phyloP scores from a whole-genome alignment of 2,113 vertebrate genomes.

The Aepyceros melampus region DNA sequence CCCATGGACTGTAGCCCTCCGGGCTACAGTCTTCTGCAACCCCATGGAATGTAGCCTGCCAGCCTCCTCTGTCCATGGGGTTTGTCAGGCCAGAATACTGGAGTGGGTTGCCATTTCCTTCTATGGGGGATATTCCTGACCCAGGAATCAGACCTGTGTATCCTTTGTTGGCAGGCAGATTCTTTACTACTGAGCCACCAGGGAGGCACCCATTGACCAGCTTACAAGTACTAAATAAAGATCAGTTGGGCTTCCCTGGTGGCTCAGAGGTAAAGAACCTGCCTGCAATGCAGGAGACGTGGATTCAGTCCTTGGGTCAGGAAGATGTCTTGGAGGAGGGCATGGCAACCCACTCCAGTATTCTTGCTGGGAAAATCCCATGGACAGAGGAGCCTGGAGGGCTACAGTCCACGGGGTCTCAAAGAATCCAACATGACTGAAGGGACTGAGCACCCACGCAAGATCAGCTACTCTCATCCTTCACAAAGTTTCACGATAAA shows the following conservation, averaged over 20 bases:
- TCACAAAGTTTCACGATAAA: neutral
- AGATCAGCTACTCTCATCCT: neutral
- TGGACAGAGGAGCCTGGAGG: neutral
- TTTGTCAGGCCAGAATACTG: neutral
- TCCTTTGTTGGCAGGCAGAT: neutral
- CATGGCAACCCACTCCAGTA: neutral
- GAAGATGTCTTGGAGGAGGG: neutral
- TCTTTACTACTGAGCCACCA: neutral
- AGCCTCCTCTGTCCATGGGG: neutral
- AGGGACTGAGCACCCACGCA: rapidly evolving
- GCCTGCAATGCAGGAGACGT: neutral
- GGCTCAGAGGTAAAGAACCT: neutral
- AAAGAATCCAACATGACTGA: rapidly evolving
- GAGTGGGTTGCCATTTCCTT: neutral
- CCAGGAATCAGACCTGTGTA: neutral
- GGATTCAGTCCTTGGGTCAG: neutral
- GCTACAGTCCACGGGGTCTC: neutral
- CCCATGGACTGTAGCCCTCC: too few species aligned
- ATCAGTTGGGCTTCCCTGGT: neutral
- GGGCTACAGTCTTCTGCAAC: neutral
- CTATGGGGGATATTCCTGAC: neutral
- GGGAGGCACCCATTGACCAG: neutral
- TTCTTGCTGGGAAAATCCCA: neutral
- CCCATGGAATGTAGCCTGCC: neutral
- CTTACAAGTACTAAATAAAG: neutral